A percentile compares a stretch with the other conserved stretches of the same genome.
Conservation (phyloP, 2,113 vertebrate genomes). For the Synchiropus splendidus region DNA sequence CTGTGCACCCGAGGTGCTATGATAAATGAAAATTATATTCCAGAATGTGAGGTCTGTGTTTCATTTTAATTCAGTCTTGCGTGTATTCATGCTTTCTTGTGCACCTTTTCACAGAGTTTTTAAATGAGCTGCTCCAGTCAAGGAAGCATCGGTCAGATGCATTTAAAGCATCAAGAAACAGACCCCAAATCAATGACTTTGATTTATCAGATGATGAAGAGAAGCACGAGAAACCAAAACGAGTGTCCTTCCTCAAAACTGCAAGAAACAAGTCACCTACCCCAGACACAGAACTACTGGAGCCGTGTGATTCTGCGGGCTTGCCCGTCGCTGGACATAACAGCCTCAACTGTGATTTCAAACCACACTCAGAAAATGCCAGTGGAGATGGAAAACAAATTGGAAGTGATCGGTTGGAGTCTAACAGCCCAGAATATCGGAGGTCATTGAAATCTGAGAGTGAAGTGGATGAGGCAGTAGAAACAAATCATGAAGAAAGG, state of each 20-base stretch:
- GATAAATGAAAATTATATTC: too few species aligned
- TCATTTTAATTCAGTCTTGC: too few species aligned
- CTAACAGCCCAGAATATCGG: conserved; percentile 15
- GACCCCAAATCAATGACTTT: conserved; percentile 62
- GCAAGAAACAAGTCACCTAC: conserved; percentile 25
- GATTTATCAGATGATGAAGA: conserved; percentile 66
- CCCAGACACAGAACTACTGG: background rate
- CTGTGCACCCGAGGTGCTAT: background rate
- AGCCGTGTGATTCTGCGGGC: background rate
- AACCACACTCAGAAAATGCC: conserved; percentile 11
- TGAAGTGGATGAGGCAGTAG: conserved; percentile 10
- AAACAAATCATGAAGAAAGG: conserved; percentile 3
- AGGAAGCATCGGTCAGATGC: conserved; percentile 44
- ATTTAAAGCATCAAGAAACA: conserved; percentile 41
- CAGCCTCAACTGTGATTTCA: conserved; percentile 9
- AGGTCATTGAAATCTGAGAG: conserved; percentile 18
- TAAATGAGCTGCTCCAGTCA: conserved; percentile 49
- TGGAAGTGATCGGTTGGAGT: conserved; percentile 15
- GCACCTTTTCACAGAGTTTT: conserved; percentile 40
- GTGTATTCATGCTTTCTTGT: background rate
- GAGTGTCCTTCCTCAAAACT: conserved; percentile 66
- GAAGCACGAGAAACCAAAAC: conserved; percentile 57
- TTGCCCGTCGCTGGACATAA: background rate
- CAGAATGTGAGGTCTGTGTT: background rate
- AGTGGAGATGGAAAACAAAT: conserved; percentile 7